Base-by-base conservation (phyloP, 2,888 invertebrate species). In the Caenorhabditis panamensis region DNA sequence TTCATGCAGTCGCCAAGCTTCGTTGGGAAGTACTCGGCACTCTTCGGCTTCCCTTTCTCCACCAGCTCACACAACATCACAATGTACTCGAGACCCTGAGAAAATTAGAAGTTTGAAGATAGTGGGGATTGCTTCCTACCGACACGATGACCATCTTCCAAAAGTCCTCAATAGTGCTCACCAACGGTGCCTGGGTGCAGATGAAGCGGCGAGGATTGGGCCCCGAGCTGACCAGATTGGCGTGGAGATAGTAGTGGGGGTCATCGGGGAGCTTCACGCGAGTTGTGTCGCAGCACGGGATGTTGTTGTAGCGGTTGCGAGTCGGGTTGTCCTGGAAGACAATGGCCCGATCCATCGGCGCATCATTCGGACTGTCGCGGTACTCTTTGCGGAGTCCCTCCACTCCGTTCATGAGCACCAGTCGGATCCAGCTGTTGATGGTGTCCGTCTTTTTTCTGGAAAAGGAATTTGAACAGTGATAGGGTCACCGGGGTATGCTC, bases 171-270 rank as follows among this genome's bases (percentile, higher is more conserved):
- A 82, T 75, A 1, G 88, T 86, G n/a, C 71, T 67, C 8, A 56
- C 67, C 20, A 87, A 62, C 1, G 88, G 88, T 11, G 86, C 83
- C 54, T 88, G 87, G n/a, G 87, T 73, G 49, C 86, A 87, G 63
- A 87, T 82, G 80, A 79, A 82, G 0, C 72, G 44, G 9, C 61
- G 62, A 8, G 76, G 66, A 6, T 66, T 67, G 13, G 53, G 51
- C 2, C 66, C 71, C 16, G 75, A 54, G 13, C 75, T 54, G 54
- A 83, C 83, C 18, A 78, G 61, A 36, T 84, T 86, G 5, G 86
- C 84, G 62, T 86, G 83, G 20, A 86, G 82, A 59, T 86, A 85
- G 22, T 78, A 82, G 31, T 69, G 28, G 9, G 69, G 78, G 37
- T 69, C 68, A 36, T 56, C 59, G 11, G 73, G 56, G 3, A 83